Base-by-base conservation (phyloP, 2,888 invertebrate species). In the Lasioglossum zephyrum region DNA sequence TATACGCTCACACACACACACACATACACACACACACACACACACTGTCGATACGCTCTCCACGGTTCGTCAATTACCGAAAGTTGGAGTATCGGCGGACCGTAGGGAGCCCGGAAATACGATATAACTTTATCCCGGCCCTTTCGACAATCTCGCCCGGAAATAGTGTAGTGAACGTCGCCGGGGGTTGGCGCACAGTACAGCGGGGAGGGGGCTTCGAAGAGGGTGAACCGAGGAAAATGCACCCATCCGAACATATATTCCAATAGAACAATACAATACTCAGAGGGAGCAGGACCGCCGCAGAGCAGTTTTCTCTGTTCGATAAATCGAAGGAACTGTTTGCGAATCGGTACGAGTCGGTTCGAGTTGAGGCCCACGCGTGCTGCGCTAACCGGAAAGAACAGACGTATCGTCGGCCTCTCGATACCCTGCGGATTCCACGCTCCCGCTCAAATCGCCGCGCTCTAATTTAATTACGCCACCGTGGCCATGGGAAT, bases 191-290 rank as follows among this genome's bases (percentile, higher is more conserved):
- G n/a, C n/a, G n/a, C 36, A 16, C 11, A 5, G 57, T 1, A 36
- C n/a, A 11, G 11, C 8, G 13, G 31, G 73, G 31, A 31, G 66
- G 8, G n/a, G n/a, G 11, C 57, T 44, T 79, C 75, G 36, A 36
- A 31, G 81, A 79, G 53, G 79, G 44, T 70, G 77, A 74, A 72
- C 79, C 74, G 80, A 77, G 74, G 26, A 63, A 63, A 72, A 84
- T 83, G 70, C 74, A 78, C 63, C 4, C 77, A 60, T 63, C 70
- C 26, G 81, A 86, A 87, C 85, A 81, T 88, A 90, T 86, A 91
- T 90, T 88, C 81, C 83, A 82, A 82, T 87, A 80, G 88, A 92
- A 91, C 90, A 90, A 90, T 91, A 81, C 86, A 85, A 88, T 85
- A 88, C 85, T 76, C 83, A 39, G 36, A 75, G 79, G 73, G 81